Percentiles rank a stretch among this genome's conserved stretches.
These are phyloP conservation scores for Andrena dorsata DNA, from an alignment of 2,888 invertebrate genomes.

Conservation along the genomic window DNA sequence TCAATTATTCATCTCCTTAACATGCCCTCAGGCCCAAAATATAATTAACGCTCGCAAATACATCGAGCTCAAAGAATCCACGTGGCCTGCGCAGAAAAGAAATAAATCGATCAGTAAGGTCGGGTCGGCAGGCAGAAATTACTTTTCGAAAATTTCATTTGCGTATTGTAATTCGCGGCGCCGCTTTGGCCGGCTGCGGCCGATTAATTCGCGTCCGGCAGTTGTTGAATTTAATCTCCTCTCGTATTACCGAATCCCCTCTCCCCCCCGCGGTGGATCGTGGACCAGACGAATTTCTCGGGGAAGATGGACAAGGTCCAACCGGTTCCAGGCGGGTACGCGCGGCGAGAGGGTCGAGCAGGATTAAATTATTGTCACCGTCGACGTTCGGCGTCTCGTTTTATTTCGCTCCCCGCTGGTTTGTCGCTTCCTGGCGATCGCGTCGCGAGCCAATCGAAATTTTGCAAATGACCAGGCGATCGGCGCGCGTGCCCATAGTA, in stretches of 20 bases:
- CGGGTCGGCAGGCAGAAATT: slow-evolving; percentile 29
- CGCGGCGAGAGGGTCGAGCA: slow-evolving; percentile 18
- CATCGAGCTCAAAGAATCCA: not conserved
- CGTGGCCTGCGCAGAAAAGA: not conserved
- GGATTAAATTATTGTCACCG: slow-evolving; percentile 48
- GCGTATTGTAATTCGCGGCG: slow-evolving; percentile 37
- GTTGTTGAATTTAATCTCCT: slow-evolving; percentile 52
- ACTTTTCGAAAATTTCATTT: slow-evolving; percentile 47
- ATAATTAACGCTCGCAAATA: not conserved
- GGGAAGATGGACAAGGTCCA: slow-evolving; percentile 51
- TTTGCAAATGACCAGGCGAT: slow-evolving; percentile 10
- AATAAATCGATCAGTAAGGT: slow-evolving; percentile 11
- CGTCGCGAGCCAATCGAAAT: slow-evolving; percentile 4
- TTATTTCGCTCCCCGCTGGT: slow-evolving; percentile 9
- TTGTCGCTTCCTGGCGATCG: slow-evolving; percentile 4
- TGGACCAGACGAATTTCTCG: slow-evolving; percentile 38
- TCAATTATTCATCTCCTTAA: slow-evolving; percentile 1
- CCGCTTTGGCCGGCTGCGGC: slow-evolving; percentile 24
- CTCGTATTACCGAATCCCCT: slow-evolving; percentile 47
- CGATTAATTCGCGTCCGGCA: slow-evolving; percentile 50
- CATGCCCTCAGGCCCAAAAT: not conserved
- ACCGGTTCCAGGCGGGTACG: slow-evolving; percentile 33
- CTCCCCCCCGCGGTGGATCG: not conserved
- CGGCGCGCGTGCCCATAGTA: not conserved
- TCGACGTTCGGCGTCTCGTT: slow-evolving; percentile 8